Base-by-base conservation (phyloP, 2,113 vertebrate species). In the Hipposideros armiger region DNA sequence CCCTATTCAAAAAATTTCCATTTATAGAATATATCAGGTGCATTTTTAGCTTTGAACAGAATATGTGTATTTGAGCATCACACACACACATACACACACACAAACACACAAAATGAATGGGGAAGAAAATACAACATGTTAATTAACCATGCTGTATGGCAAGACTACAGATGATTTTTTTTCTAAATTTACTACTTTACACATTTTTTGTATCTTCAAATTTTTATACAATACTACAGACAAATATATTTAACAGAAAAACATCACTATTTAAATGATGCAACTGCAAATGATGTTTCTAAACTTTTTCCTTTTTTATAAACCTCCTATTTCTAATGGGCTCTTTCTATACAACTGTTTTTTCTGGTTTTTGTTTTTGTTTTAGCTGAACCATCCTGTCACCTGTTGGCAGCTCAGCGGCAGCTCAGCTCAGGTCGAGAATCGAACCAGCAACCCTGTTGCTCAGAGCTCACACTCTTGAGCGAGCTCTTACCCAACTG, bases 131-230 rank as follows among this genome's bases (percentile, higher is more conserved):
- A 52, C 4, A 94, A 93, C 19, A 47, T 76, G 45, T n/a, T 83
- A 93, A 42, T 11, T 32, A 50, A 11, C 47, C 47, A 66, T 10
- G 3, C 3, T 85, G 30, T 22, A 42, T 89, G 58, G 22, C 82
- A 20, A 40, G 28, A 54, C 78, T 50, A 73, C 11, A 92, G n/a
- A 67, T 77, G 11, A 94, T 22, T 82, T 84, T 85, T 88, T 85
- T 87, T 80, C 70, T 91, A 89, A 90, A 95, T 94, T 87, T 69
- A 5, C 17, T 54, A 36, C 28, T 87, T 87, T 69, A 47, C 16
- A 70, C 10, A 30, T 90, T 52, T 89, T 81, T 74, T 47, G 26
- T 56, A 81, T 90, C 94, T 97, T 50, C 5, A 82, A 85, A 90
- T 42, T 74, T 52, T 82, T 87, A 81, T 28, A 78, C 47, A 90